phyloP scores from a whole-genome alignment of 2,113 vertebrate species.

The Formicarius rufipectus region DNA sequence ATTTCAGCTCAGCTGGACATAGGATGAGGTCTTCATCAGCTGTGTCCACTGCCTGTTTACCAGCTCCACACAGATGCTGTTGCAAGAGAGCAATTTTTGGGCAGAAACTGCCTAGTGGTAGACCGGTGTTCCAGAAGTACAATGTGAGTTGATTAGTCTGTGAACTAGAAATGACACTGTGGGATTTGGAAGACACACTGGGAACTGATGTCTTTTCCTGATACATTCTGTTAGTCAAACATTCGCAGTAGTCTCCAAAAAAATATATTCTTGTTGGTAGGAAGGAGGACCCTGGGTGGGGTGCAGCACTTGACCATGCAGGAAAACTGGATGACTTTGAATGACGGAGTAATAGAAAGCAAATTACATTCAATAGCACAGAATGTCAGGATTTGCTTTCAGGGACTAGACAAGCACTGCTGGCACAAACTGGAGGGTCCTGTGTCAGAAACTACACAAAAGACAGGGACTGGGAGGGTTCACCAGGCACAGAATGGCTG shows the following conservation, averaged over 20 bases:
- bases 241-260: not conserved
- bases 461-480: not conserved
- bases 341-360: not conserved
- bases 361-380: not conserved
- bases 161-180: not conserved
- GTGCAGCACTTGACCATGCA: fast-evolving
- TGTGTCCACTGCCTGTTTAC: not conserved
- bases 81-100: not conserved
- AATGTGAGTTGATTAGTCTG: not conserved
- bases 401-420: not conserved
- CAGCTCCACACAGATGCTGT: not conserved
- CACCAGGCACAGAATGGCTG: not conserved
- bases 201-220: not conserved
- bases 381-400: not conserved
- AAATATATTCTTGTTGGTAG: not conserved
- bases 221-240: not conserved
- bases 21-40: not conserved
- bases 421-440: not conserved
- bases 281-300: not conserved
- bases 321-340: not conserved
- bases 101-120: not conserved
- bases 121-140: not conserved
- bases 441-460: not conserved
- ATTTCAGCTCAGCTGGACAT: not conserved
- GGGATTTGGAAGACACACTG: not conserved